A percentile compares a stretch with the other conserved stretches of the same genome.
Conservation (phyloP, 2,888 invertebrate genomes). For the Coelogynopora nodosa region DNA sequence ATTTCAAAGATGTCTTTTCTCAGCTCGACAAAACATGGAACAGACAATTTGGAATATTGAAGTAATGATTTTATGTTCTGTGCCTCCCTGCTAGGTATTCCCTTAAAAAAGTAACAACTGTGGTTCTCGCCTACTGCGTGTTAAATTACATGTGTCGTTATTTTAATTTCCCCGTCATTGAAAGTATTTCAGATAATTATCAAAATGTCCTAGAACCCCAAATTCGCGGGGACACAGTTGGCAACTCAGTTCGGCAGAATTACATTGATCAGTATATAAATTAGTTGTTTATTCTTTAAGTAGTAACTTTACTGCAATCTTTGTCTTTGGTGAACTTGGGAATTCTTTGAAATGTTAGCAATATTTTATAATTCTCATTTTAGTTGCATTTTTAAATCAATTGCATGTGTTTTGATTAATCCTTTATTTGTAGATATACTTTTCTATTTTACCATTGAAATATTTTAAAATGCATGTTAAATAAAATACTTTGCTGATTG, state of each 20-base stretch:
- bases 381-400: not conserved
- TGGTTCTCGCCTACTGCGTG: not conserved
- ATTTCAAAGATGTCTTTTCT: not conserved
- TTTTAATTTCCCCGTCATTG: not conserved
- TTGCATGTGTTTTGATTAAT: not conserved
- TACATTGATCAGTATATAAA: not conserved
- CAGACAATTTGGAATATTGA: not conserved
- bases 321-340: too few species aligned
- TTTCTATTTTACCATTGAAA: too few species aligned
- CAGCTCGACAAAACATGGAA: not conserved
- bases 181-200: not conserved
- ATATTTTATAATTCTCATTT: too few species aligned
- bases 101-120: not conserved
- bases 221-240: not conserved
- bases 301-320: too few species aligned
- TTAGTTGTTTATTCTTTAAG: not conserved
- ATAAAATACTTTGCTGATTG: too few species aligned
- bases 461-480: too few species aligned
- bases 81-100: not conserved
- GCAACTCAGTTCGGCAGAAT: not conserved
- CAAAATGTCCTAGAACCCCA: not conserved
- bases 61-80: not conserved
- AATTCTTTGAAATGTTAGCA: too few species aligned
- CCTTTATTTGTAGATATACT: too few species aligned
- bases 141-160: not conserved